Percentiles rank a stretch among this genome's conserved stretches.
Evolutionary conservation across 1,140 invertebrate species (phyloP).

Genomic region (Hesperophylax magnus): DNA sequence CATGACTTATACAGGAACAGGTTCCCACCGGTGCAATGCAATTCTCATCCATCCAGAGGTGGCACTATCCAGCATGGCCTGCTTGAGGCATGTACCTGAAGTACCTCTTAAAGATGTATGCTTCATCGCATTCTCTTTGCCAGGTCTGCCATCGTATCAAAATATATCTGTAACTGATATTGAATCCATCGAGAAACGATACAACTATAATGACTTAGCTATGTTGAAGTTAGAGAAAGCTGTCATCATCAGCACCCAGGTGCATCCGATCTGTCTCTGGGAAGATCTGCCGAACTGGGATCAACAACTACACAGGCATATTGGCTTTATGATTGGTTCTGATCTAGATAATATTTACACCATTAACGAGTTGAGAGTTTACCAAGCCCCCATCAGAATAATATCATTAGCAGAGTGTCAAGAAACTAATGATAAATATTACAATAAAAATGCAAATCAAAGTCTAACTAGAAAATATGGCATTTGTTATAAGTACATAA

Average conservation of each 20-base stretch:
- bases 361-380: constrained; percentile 29
- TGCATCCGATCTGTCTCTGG: constrained; percentile 52
- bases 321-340: constrained; percentile 44
- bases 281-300: constrained; percentile 42
- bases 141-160: constrained; percentile 44
- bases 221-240: constrained; percentile 43
- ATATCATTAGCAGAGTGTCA: constrained; percentile 14
- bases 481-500: constrained; percentile 2
- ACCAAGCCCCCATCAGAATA: constrained; percentile 44
- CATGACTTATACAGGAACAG: constrained; percentile 24
- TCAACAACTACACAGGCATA: constrained; percentile 26
- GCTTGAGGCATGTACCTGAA: constrained; percentile 33
- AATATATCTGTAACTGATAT: constrained; percentile 48
- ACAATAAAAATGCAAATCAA: neutral
- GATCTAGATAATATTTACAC: constrained; percentile 24
- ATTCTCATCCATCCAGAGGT: constrained; percentile 49
- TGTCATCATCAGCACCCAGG: constrained; percentile 28
- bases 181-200: constrained; percentile 27
- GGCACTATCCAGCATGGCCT: constrained; percentile 24
- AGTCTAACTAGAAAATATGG: neutral
- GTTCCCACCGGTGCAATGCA: constrained; percentile 25
- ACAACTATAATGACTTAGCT: constrained; percentile 34
- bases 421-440: neutral
- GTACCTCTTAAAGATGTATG: constrained; percentile 27
- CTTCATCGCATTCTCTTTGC: constrained; percentile 46